Base-by-base conservation (phyloP, 2,797 vertebrate species). In the Tadarida brasiliensis region DNA sequence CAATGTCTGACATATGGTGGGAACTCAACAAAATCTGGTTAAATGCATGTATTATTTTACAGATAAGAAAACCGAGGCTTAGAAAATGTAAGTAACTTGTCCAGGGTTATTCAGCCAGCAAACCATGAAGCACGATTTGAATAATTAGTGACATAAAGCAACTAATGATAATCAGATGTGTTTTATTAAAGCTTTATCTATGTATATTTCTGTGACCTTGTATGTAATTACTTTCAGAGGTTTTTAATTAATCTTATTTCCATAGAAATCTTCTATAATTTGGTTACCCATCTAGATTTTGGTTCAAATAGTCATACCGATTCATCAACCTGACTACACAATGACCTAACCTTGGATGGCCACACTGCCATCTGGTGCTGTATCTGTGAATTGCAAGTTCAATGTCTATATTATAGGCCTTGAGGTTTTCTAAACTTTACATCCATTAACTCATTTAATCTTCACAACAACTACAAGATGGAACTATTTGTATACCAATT, bases 281-380 rank as follows among this genome's bases (percentile, higher is more conserved):
- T 67, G 61, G 70, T 85, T 35, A 44, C 5, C 33, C 15, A 81
- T 56, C 59, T 83, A 49, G 30, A 65, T 65, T 65, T 44, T 76
- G 28, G 87, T 81, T 93, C 59, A 67, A 49, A n/a, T 47, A 26
- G 10, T 30, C 11, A 9, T 7, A 10, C 11, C 22, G 1, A 15
- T 2, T 89, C 39, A 9, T 33, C 44, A 9, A 71, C 3, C 9
- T 14, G 68, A 67, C 49, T 11, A 8, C 5, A 2, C 2, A 26
- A 5, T 28, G 30, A 63, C 22, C 77, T 77, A 33, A 47, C 47
- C 35, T 81, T 54, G 59, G 87, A 12, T 56, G 73, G n/a, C 14
- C 26, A 94, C 39, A 94, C 90, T 95, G 96, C 95, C 97, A 96
- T 81, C 97, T 97, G 86, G 95, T 84, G 95, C 68, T 94, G 20